Base-by-base conservation (phyloP, 2,797 vertebrate genomes). In the Mormyrops attenuatus region DNA sequence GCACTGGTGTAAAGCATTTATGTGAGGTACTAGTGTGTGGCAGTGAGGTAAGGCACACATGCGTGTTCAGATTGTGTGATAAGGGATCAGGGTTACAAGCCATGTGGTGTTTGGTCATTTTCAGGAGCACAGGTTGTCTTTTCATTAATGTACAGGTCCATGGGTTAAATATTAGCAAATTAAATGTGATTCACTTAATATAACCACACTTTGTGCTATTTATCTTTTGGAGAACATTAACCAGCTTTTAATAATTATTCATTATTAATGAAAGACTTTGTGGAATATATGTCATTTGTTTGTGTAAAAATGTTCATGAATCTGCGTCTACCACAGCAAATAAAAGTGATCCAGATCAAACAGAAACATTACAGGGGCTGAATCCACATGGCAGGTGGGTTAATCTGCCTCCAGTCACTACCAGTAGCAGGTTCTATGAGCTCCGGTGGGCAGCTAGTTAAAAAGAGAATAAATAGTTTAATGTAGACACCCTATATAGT, bases 111-210 rank as follows among this genome's bases (percentile, higher is more conserved):
- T 69, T 69, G 26, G 63, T 69, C 4, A 22, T 34, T 22, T 30
- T 5, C 63, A 69, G 94, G 88, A 90, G 90, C 91, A 49, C 94
- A 92, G 91, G 91, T 88, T 89, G 89, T 89, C 91, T 88, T 91
- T 91, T 3, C 63, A 30, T 89, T 90, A 90, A 91, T 91, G 87
- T 57, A 80, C 57, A n/a, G 22, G 57, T 66, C 26, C 26, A 11
- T 66, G 22, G 63, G 9, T 26, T 66, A 13, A 30, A 55, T 84
- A 84, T 63, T 85, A 38, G 52, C 73, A 66, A n/a, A 69, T 34
- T 88, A 80, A 85, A 85, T 15, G 13, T 55, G 30, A 87, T 87
- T 55, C n/a, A 30, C 52, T 87, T 87, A 87, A 55, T 17, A 17
- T 57, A 50, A n/a, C 50, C 52, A 41, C 5, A 60, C 7, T 87